Evolutionary conservation across 2,888 invertebrate genomes (phyloP), one percentile per base, ranked within the genome.

Genomic region (Ernsta delagoae): DNA sequence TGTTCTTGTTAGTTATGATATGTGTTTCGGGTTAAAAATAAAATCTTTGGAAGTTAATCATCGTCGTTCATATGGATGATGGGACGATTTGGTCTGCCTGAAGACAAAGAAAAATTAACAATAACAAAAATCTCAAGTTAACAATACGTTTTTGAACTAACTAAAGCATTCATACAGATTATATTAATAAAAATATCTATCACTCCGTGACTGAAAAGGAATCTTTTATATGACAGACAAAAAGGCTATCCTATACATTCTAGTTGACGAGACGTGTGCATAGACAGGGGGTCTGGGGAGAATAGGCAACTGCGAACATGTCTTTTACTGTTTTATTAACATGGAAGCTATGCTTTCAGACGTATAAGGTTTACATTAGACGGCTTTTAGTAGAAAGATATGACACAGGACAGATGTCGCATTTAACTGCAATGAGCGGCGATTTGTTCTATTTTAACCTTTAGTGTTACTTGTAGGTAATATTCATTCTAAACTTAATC

Each of bases 1-100:
- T 86, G 85, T 77, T 81, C 72, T 62, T 56, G 78, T 50, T 50
- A 48, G 78, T 75, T 76, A 72, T 64, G 72, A 74, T 76, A 71
- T 72, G 50, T 50, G 12, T 66, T 53, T 36, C 12, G 34, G 34
- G 66, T 53, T 60, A 66, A 66, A 66, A 59, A 66, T 66, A 66
- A 56, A 54, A 54, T 64, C 34, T 54, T 11, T 41, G 5, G 39
- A 50, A 39, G 41, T 65, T 59, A 36, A 24, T 53, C 59, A 59
- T 50, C 24, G n/a, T 57, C 31, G 24, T 5, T n/a, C n/a, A n/a
- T 63, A 16, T 54, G 50, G 50, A 50, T 24, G 56, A 36, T 36
- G 36, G 36, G 5, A 4, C 36, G 56, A 56, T 64, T 39, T 16
- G 43, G 57, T 48, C 50, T 34, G 6, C 2, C 0, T 12, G 4